Percentiles rank a stretch among this genome's conserved stretches.
Conservation (phyloP, 37 sponge, comb jelly and placozoan species). For the Crambe crambe region DNA sequence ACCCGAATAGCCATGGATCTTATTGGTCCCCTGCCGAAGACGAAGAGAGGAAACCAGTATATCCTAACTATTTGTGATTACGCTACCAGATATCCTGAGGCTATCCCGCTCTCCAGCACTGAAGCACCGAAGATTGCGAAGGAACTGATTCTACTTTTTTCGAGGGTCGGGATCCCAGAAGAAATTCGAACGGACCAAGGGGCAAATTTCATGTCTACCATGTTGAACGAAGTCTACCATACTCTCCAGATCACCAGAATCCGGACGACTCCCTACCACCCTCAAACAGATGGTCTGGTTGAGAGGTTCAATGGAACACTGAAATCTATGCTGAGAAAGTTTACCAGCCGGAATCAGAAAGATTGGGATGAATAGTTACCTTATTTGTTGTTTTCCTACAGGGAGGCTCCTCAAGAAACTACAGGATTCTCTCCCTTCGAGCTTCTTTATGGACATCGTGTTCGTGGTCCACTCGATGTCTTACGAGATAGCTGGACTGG, state of each 20-base stretch:
- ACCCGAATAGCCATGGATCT: slow-evolving; percentile 47
- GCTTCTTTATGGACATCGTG: slow-evolving; percentile 37
- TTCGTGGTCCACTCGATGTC: slow-evolving; percentile 58
- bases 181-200: slow-evolving; percentile 35
- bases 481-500: slow-evolving; percentile 34
- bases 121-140: slow-evolving; percentile 36
- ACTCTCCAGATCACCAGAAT: too few relatives aligned
- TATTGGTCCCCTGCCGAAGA: slow-evolving; percentile 44
- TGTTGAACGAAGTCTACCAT: slow-evolving; percentile 35
- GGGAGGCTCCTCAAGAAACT: slow-evolving; percentile 51
- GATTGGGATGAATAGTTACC: slow-evolving; percentile 29
- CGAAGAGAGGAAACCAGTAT: slow-evolving; percentile 20
- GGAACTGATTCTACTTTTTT: too few relatives aligned
- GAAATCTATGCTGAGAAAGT: slow-evolving; percentile 42
- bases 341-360: slow-evolving; percentile 63
- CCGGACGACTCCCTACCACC: too few relatives aligned
- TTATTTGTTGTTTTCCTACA: slow-evolving; percentile 50
- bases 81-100: too few relatives aligned
- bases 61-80: slow-evolving; percentile 44
- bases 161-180: too few relatives aligned
- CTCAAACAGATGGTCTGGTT: too few relatives aligned
- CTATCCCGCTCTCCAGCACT: slow-evolving; percentile 18
- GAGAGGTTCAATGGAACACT: too few relatives aligned
- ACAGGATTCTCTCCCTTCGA: too few relatives aligned
- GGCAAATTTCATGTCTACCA: slow-evolving; percentile 23